phyloP scores from a whole-genome alignment of 2,888 invertebrate genomes.

The Trissolcus japonicus region DNA sequence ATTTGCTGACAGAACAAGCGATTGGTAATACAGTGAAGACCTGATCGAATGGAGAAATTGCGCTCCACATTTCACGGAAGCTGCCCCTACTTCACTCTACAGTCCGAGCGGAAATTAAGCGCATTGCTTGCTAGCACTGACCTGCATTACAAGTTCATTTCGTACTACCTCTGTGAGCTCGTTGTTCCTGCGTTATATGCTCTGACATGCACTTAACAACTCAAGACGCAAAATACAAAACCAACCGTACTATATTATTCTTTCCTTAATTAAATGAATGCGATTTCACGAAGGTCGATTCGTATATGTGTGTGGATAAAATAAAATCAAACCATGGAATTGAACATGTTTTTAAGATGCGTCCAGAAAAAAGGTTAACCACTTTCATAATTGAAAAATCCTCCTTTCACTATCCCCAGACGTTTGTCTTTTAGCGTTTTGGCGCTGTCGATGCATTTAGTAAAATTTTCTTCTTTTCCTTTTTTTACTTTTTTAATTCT shows the following conservation, averaged over 20 bases:
- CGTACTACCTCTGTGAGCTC: conserved; percentile 17
- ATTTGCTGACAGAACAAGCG: conserved; percentile 53
- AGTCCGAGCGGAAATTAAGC: conserved; percentile 59
- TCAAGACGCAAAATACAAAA: conserved; percentile 5
- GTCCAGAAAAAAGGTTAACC: background rate
- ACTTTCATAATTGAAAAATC: background rate
- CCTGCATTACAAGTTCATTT: conserved; percentile 56
- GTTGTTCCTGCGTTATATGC: conserved; percentile 37
- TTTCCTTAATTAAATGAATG: background rate
- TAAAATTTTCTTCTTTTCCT: conserved; percentile 4
- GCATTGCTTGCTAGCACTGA: conserved; percentile 53
- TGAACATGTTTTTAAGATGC: background rate
- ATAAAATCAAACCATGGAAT: too few relatives aligned
- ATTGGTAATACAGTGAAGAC: conserved; percentile 52
- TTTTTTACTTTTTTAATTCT: conserved; percentile 29
- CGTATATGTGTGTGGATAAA: too few relatives aligned
- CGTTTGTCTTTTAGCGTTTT: too few relatives aligned
- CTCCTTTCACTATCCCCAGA: too few relatives aligned
- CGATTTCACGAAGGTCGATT: too few relatives aligned
- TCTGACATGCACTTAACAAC: conserved; percentile 14
- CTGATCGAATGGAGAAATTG: conserved; percentile 58
- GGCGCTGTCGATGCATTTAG: too few relatives aligned
- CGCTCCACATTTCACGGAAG: conserved; percentile 56
- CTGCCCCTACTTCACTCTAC: conserved; percentile 47
- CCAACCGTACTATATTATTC: background rate